Evolutionary conservation across 2,888 invertebrate species (phyloP), one percentile per base, ranked within the genome.

Genomic region (Apamea anceps): DNA sequence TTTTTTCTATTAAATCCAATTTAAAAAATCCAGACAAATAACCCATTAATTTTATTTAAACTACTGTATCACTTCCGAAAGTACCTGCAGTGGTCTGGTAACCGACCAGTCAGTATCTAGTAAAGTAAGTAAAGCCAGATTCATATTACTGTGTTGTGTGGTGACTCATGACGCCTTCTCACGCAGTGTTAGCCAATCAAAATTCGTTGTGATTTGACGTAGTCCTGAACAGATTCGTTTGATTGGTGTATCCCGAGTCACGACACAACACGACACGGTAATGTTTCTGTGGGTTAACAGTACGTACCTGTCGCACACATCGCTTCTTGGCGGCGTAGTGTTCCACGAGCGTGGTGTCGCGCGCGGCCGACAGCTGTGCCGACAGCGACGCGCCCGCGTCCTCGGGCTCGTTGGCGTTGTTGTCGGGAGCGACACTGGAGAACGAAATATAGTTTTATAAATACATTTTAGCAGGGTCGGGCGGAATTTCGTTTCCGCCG

Each of bases 231-330:
- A n/a, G 21, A 54, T 18, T 54, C 21, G 8, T 7, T 21, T 51
- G 51, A 51, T 54, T 54, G 54, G 54, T 54, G 54, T 21, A 54
- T 54, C 54, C 54, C 21, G 8, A 51, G 21, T 54, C 4, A 57
- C 25, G 10, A 57, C 57, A 57, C 25, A 57, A 57, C 25, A 57
- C 12, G 57, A 57, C 57, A 25, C 57, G 10, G 25, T 57, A 25
- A 57, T 25, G 25, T 25, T 10, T 57, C 57, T 57, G 57, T 57
- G 57, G n/a, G 57, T 57, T 57, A 13, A 18, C 5, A 15, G 42
- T 28, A 76, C 48, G 70, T 80, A 94, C 94, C 93, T 94, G 91
- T 37, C 85, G 82, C 28, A 87, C 82, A 54, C 87, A 80, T 18
- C 79, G 80, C 76, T 86, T 89, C 90, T 91, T 90, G 79, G 92